These are phyloP conservation scores for Bergia sp. DNA, from an alignment of 92 coral and sea anemone species.

Conservation along the genomic window DNA sequence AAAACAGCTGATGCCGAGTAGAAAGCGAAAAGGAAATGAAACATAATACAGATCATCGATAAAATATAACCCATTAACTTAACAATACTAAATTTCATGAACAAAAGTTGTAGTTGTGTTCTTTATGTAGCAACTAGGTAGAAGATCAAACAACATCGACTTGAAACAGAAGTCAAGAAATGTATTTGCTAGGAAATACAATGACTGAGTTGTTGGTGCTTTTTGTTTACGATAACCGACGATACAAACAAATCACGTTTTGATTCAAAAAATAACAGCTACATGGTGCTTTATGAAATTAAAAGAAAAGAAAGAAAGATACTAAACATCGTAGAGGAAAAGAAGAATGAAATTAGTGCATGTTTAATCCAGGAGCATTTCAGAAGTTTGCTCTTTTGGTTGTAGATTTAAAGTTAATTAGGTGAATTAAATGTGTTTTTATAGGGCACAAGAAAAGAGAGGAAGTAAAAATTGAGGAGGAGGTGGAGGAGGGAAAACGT, in stretches of 20 bases:
- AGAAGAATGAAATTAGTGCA: no score
- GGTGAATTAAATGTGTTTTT: not conserved
- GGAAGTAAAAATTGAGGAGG: not conserved
- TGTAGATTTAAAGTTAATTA: not conserved
- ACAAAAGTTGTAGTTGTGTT: not conserved
- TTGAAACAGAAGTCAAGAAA: not conserved
- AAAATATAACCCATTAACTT: no score
- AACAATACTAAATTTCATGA: not conserved
- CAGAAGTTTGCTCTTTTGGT: not conserved
- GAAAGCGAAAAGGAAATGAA: not conserved
- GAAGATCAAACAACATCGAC: not conserved
- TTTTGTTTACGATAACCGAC: no score
- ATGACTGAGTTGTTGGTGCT: not conserved
- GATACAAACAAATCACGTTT: not conserved
- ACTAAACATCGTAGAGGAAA: not conserved
- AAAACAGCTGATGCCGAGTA: not conserved
- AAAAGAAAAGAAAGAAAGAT: not conserved
- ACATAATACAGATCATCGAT: not conserved
- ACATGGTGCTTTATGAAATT: not conserved
- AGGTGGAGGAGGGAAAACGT: conserved; percentile 11
- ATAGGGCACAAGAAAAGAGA: conserved; percentile 19
- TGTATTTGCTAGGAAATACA: no score
- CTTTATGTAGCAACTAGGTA: not conserved
- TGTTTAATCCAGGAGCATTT: not conserved
- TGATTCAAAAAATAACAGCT: not conserved